A percentile compares a stretch with the other conserved stretches of the same genome.
Evolutionary conservation across 2,888 invertebrate species (phyloP).

Genomic region (Acronicta aceris): DNA sequence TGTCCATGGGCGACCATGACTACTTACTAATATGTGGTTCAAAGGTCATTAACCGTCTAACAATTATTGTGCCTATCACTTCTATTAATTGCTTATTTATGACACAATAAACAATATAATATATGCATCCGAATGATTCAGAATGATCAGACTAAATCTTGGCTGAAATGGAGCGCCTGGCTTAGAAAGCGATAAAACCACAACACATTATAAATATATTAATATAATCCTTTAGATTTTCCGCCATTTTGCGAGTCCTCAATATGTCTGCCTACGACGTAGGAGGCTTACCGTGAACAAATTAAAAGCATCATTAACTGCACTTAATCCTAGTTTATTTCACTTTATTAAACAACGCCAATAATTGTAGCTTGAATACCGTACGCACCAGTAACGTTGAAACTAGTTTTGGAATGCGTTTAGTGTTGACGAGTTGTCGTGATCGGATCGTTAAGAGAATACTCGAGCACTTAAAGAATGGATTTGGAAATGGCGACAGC

Average conservation of each 20-base stretch:
- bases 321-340: slow-evolving; percentile 53
- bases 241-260: slow-evolving; percentile 22
- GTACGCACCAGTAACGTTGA: slow-evolving; percentile 50
- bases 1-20: too few species aligned
- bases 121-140: too few species aligned
- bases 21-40: too few species aligned
- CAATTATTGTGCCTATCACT: too few species aligned
- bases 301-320: slow-evolving; percentile 43
- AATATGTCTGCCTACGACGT: slow-evolving; percentile 27
- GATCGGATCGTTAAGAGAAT: slow-evolving; percentile 1
- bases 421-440: slow-evolving; percentile 53
- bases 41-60: too few species aligned
- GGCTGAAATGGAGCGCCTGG: not conserved
- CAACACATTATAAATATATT: slow-evolving; percentile 12
- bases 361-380: slow-evolving; percentile 42
- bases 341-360: slow-evolving; percentile 57
- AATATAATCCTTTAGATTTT: slow-evolving; percentile 15
- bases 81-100: too few species aligned
- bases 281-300: slow-evolving; percentile 22
- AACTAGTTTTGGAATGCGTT: slow-evolving; percentile 51
- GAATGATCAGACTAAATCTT: too few species aligned
- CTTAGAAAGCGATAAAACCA: slow-evolving; percentile 28
- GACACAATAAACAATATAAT: too few species aligned
- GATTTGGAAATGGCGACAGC: too few species aligned
- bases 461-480: slow-evolving; percentile 1